Evolutionary conservation across 2,888 invertebrate species (phyloP).

Genomic region (Chirona hameri): DNA sequence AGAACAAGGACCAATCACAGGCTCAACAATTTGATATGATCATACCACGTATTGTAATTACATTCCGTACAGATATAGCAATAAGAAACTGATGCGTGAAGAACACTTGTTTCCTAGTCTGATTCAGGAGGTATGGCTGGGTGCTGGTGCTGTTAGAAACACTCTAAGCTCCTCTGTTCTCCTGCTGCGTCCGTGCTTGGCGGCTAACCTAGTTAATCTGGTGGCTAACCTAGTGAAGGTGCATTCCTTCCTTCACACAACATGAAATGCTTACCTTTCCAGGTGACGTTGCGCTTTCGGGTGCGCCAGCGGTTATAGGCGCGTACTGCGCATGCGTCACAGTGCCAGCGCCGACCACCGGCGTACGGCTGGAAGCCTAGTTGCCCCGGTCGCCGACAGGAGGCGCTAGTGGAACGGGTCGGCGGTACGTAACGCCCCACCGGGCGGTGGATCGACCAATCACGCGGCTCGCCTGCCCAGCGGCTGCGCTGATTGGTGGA

Average conservation of each 20-base stretch:
- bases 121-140: no score
- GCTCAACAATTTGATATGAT: no score
- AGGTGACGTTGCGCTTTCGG: not conserved
- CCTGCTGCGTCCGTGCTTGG: no score
- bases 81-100: no score
- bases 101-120: no score
- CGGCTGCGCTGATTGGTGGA: not conserved
- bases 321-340: conserved; percentile 1
- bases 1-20: no score
- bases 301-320: conserved; percentile 1
- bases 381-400: not conserved
- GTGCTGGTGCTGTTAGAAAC: no score
- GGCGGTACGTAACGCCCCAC: conserved; percentile 71
- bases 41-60: no score
- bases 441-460: conserved; percentile 70
- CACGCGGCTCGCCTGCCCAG: conserved; percentile 58
- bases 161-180: no score
- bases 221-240: no score
- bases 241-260: no score
- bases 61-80: no score
- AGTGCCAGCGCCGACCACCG: not conserved
- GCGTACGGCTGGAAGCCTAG: conserved; percentile 7
- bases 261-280: not conserved
- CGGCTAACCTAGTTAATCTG: not conserved
- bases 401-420: conserved; percentile 39